These are phyloP conservation scores for Gymnorhina tibicen DNA, from an alignment of 2,113 vertebrate species.

Conservation along the genomic window DNA sequence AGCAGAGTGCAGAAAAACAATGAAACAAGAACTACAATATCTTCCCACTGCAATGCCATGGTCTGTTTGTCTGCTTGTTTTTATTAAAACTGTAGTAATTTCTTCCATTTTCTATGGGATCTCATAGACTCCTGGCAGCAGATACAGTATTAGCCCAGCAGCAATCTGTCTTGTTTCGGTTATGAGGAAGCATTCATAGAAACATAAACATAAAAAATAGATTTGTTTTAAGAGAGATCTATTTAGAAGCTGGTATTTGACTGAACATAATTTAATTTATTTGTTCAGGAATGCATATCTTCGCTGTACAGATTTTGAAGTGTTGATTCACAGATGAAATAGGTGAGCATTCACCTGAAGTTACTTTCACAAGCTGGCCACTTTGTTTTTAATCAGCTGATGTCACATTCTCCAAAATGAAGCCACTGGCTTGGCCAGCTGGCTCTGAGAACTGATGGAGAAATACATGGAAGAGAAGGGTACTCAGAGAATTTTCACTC, in stretches of 20 bases:
- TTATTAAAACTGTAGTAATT: constrained; percentile 25
- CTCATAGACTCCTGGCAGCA: neutral
- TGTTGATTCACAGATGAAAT: neutral
- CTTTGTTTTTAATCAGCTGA: neutral
- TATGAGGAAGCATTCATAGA: neutral
- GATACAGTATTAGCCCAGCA: neutral
- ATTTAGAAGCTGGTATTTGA: neutral
- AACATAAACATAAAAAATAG: neutral
- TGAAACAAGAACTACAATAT: neutral
- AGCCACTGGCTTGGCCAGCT: neutral
- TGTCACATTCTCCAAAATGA: neutral
- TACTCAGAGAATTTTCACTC: neutral
- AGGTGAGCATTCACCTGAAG: neutral
- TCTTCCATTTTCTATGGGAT: neutral
- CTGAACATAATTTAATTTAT: neutral
- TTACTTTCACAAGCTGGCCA: neutral
- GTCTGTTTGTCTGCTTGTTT: neutral
- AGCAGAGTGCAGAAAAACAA: neutral
- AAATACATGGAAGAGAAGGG: neutral
- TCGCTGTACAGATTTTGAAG: neutral
- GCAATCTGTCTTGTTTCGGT: neutral
- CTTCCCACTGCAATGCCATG: neutral
- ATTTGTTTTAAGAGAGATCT: neutral
- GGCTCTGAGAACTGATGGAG: neutral
- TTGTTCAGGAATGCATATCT: neutral